Evolutionary conservation across 37 sponge, comb jelly and placozoan genomes (phyloP), one percentile per base, ranked within the genome.

Genomic region (Theonella swinhoei): DNA sequence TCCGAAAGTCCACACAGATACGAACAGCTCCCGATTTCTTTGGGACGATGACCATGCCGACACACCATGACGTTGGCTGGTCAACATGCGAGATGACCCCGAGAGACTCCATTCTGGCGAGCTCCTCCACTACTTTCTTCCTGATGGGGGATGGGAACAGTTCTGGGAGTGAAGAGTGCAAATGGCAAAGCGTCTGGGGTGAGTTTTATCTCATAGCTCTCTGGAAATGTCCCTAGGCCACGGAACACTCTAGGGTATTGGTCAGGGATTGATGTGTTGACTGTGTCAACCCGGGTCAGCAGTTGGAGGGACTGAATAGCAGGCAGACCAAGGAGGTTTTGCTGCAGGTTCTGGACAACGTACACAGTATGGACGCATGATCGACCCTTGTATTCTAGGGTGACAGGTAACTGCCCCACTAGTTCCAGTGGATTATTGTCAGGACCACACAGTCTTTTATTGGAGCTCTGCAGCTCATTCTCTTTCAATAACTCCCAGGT

Each of bases 271-370:
- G 82, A 20, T 4, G 58, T 36, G 9, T 29, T 29, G 4, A 74
- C 23, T 24, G 40, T 75, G 19, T 74, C 59, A 17, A 83, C 58
- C 62, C 42, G 41, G 23, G 83, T 34, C 36, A 83, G 42, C 60
- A 83, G 11, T n/a, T 74, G 38, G 39, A 83, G 75, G 9, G 74
- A 75, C 30, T 22, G 37, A 38, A 83, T 83, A 1, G 75, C 83
- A 40, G 83, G 83, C 25, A 83, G 33, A 36, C 83, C 83, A 23
- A 83, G 60, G 24, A 83, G 75, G 42, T 74, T 83, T 24, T 39
- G 75, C 66, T 83, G 63, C 2, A 74, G 83, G 22, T 62, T 35
- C 22, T 34, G 0, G 14, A 83, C 66, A 37, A 83, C 83, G 64
- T 33, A 83, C 42, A 74, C 75, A 25, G 83, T 60, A 29, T 83